A percentile compares a stretch with the other conserved stretches of the same genome.
phyloP scores from a whole-genome alignment of 1,140 invertebrate species.

The Drosophila bocqueti region DNA sequence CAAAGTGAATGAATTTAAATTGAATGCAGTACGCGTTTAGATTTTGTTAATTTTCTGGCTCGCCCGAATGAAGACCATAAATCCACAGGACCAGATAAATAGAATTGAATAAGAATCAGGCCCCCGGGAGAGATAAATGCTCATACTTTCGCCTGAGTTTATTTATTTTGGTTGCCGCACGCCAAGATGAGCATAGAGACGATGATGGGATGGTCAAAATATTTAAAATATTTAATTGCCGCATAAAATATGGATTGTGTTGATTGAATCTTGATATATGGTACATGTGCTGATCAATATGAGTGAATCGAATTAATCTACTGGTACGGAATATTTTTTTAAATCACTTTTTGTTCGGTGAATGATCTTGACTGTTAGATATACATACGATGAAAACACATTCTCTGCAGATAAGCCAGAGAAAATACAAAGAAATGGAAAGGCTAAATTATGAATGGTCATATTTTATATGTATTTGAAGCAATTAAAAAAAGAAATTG shows the following conservation, averaged over 20 bases:
- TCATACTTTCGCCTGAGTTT: conserved; percentile 28
- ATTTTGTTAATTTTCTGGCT: conserved; percentile 4
- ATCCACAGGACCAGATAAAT: conserved; percentile 49
- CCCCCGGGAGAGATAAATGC: conserved; percentile 44
- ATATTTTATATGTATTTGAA: not conserved
- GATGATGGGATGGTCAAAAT: conserved; percentile 55
- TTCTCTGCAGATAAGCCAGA: not conserved
- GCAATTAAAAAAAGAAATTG: no score
- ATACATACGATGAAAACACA: conserved; percentile 5
- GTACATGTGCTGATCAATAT: conserved; percentile 20
- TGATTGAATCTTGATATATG: conserved; percentile 38
- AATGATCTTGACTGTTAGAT: conserved; percentile 7
- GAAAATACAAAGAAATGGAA: not conserved
- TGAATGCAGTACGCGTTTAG: conserved; percentile 44
- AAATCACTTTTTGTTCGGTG: conserved; percentile 4
- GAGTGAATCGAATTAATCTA: conserved; percentile 5
- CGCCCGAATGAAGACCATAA: conserved; percentile 39
- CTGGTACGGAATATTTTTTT: conserved; percentile 2
- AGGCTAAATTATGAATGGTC: not conserved
- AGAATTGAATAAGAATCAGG: conserved; percentile 33
- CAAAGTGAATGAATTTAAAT: conserved; percentile 38
- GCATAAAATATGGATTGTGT: conserved; percentile 54
- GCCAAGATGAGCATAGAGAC: conserved; percentile 36
- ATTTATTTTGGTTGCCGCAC: conserved; percentile 47
- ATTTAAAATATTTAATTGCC: conserved; percentile 58